phyloP scores from a whole-genome alignment of 2,888 invertebrate genomes.

The Coelopa pilipes region DNA sequence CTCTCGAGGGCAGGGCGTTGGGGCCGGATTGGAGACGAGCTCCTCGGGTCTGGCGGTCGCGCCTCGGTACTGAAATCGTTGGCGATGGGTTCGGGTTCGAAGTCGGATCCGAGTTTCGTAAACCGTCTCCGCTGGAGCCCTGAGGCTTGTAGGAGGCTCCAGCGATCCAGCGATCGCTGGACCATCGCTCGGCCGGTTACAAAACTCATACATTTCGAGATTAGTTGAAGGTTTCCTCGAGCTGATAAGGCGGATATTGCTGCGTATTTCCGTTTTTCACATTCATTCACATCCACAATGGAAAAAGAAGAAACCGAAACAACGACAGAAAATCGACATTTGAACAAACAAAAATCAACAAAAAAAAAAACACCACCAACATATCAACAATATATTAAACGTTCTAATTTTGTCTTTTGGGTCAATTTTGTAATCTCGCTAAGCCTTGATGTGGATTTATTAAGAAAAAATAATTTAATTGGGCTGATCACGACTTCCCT shows the following conservation, averaged over 20 bases:
- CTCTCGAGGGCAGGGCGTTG: neutral
- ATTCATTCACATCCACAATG: neutral
- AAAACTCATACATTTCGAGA: slow-evolving; percentile 52
- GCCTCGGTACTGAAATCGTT: slow-evolving; percentile 1
- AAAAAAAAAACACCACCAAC: slow-evolving; percentile 41
- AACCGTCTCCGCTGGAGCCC: neutral
- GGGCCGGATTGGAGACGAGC: too few species aligned
- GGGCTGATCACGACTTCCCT: neutral
- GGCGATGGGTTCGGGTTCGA: neutral
- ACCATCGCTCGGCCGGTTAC: slow-evolving; percentile 38
- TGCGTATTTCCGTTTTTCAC: slow-evolving; percentile 60
- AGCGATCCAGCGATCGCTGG: neutral
- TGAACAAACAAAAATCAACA: slow-evolving; percentile 40
- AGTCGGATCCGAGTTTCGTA: neutral
- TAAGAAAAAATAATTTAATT: neutral
- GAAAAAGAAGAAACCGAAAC: neutral
- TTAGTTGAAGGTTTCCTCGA: slow-evolving; percentile 59
- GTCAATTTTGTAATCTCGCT: slow-evolving; percentile 54
- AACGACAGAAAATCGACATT: slow-evolving; percentile 15
- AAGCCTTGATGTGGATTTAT: slow-evolving; percentile 37
- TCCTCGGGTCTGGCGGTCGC: neutral
- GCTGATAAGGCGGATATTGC: slow-evolving; percentile 60
- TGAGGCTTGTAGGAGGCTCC: too few species aligned
- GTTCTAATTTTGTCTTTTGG: slow-evolving; percentile 46
- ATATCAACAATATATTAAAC: slow-evolving; percentile 18